Conservation (phyloP, 2,888 invertebrate species). For the Syrista parreyssii region DNA sequence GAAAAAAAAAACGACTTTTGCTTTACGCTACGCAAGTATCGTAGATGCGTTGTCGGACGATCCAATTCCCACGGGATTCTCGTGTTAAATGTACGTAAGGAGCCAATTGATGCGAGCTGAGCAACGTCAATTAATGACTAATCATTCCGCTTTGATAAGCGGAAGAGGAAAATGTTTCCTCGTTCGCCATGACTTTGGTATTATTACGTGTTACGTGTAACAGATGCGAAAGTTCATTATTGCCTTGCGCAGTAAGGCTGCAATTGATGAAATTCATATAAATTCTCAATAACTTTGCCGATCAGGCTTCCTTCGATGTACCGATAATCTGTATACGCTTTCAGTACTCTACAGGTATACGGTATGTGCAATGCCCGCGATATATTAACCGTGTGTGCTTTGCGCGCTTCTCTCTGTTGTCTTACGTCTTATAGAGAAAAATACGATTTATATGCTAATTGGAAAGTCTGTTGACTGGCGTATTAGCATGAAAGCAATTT, state of each 20-base stretch:
- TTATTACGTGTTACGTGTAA: background rate
- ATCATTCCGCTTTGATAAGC: background rate
- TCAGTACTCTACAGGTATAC: background rate
- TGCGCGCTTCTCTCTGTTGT: conserved; percentile 2
- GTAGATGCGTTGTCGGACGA: too few species aligned
- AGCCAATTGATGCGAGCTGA: background rate
- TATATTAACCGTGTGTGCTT: conserved; percentile 9
- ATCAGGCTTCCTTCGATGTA: background rate
- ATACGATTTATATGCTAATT: conserved; percentile 52
- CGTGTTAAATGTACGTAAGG: too few species aligned
- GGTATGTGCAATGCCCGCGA: background rate
- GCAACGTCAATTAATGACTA: background rate
- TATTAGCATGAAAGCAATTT: conserved; percentile 46
- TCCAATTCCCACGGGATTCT: too few species aligned
- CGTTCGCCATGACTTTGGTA: background rate
- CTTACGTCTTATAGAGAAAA: conserved; percentile 23
- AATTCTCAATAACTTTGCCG: background rate
- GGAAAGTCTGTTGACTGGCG: conserved; percentile 28
- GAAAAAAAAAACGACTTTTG: too few species aligned
- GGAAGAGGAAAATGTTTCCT: background rate
- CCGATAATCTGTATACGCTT: background rate
- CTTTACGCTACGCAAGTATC: too few species aligned
- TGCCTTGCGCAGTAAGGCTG: background rate
- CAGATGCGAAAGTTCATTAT: background rate
- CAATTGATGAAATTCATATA: background rate